Percentiles rank a stretch among this genome's conserved stretches.
Evolutionary conservation across 2,888 invertebrate genomes (phyloP).

Genomic region (Stramonita haemastoma): DNA sequence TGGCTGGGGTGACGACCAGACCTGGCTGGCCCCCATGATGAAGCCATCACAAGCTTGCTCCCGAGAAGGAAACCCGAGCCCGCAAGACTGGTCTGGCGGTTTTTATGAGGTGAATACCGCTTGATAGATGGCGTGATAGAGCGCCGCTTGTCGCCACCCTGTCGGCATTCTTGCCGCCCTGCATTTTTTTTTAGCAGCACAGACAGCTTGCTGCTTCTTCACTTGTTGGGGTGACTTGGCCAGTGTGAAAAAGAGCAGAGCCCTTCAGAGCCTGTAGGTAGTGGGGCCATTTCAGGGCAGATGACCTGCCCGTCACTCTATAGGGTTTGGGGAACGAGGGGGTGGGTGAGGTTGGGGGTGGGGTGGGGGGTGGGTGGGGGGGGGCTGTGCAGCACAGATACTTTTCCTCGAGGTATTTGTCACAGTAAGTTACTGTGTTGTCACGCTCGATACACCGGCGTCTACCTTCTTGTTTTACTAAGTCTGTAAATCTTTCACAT

Average conservation of each 20-base stretch:
- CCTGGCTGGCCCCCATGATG: slow-evolving; percentile 4
- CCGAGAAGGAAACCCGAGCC: not conserved
- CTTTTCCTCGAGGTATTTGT: not conserved
- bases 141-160: slow-evolving; percentile 6
- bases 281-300: too few relatives aligned
- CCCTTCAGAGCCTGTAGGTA: too few relatives aligned
- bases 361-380: too few relatives aligned
- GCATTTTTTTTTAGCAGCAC: not conserved
- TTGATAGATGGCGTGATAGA: not conserved
- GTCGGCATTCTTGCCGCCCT: not conserved
- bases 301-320: not conserved
- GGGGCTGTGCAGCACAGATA: not conserved
- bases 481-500: not conserved
- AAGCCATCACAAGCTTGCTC: slow-evolving; percentile 5
- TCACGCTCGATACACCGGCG: not conserved
- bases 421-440: not conserved
- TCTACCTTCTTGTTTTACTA: not conserved
- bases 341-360: too few relatives aligned
- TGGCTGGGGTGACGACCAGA: not conserved
- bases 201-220: not conserved
- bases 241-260: slow-evolving; percentile 1
- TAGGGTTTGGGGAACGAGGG: not conserved
- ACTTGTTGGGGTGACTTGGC: not conserved
- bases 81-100: not conserved
- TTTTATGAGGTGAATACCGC: slow-evolving; percentile 16